phyloP scores from a whole-genome alignment of 1,140 invertebrate species.

The Drosophila ercepeae region DNA sequence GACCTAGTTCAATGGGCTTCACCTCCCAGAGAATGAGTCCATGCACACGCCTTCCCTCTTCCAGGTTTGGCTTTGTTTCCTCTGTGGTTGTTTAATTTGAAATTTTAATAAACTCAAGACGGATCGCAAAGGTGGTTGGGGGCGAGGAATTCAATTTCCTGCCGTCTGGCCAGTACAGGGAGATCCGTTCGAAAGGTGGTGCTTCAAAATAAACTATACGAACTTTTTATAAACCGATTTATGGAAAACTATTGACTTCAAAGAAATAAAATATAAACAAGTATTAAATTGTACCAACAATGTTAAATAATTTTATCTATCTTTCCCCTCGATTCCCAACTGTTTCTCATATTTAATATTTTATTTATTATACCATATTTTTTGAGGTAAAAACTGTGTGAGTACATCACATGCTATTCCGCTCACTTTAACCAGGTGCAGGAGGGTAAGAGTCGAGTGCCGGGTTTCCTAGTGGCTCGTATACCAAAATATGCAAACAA shows the following conservation, averaged over 20 bases:
- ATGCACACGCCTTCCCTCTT: constrained; percentile 6
- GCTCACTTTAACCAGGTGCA: constrained; percentile 32
- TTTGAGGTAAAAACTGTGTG: background rate
- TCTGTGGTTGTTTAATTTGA: constrained; percentile 46
- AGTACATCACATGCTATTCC: constrained; percentile 37
- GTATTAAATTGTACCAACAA: too few relatives aligned
- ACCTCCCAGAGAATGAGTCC: constrained; percentile 16
- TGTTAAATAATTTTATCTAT: too few relatives aligned
- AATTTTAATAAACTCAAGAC: constrained; percentile 48
- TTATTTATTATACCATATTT: background rate
- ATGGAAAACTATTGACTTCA: too few relatives aligned
- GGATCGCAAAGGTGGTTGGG: background rate
- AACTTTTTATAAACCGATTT: too few relatives aligned
- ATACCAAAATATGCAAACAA: constrained; percentile 75
- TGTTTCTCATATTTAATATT: background rate
- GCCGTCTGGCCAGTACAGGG: background rate
- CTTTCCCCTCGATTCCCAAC: too few relatives aligned
- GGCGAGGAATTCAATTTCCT: constrained; percentile 34
- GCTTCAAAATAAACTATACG: too few relatives aligned
- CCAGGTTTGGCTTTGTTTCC: constrained; percentile 24
- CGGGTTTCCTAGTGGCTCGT: background rate
- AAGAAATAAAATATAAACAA: too few relatives aligned
- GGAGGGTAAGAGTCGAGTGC: constrained; percentile 1
- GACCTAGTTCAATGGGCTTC: constrained; percentile 61
- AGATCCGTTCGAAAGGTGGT: background rate